phyloP scores from a whole-genome alignment of 2,888 invertebrate species.

The Hirtodrosophila trivittata region DNA sequence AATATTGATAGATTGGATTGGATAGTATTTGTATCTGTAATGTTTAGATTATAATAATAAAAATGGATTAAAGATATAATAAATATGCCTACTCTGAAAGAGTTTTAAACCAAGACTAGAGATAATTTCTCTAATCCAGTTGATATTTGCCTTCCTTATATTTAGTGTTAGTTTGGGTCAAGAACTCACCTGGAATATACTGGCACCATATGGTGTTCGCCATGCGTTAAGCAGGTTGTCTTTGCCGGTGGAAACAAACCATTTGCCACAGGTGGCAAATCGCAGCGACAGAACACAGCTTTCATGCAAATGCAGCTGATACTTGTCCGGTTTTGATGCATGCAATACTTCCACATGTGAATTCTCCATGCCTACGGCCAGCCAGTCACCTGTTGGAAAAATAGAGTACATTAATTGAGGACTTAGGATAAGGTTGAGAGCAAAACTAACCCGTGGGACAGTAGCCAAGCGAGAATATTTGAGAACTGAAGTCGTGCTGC shows the following conservation, averaged over 20 bases:
- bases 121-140: too few species aligned
- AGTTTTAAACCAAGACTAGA: too few species aligned
- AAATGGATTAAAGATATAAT: too few species aligned
- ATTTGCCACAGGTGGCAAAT: conserved; percentile 98
- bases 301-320: conserved; percentile 97
- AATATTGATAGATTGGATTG: too few species aligned
- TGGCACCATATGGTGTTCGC: conserved; percentile 98
- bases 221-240: conserved; percentile 98
- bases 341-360: conserved; percentile 97
- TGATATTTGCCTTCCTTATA: too few species aligned
- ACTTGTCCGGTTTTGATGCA: conserved; percentile 95
- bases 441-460: conserved; percentile 91
- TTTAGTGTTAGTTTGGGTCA: too few species aligned
- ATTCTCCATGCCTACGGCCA: conserved; percentile 99
- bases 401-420: background rate
- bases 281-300: conserved; percentile 97
- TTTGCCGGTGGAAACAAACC: conserved; percentile 99
- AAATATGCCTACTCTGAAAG: too few species aligned
- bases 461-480: conserved; percentile 93
- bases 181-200: conserved; percentile 95
- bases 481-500: conserved; percentile 97
- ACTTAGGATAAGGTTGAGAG: background rate
- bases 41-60: too few species aligned
- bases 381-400: conserved; percentile 90
- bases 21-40: too few species aligned